Base-by-base conservation (phyloP, 2,113 vertebrate species). In the Uropsilus gracilis region DNA sequence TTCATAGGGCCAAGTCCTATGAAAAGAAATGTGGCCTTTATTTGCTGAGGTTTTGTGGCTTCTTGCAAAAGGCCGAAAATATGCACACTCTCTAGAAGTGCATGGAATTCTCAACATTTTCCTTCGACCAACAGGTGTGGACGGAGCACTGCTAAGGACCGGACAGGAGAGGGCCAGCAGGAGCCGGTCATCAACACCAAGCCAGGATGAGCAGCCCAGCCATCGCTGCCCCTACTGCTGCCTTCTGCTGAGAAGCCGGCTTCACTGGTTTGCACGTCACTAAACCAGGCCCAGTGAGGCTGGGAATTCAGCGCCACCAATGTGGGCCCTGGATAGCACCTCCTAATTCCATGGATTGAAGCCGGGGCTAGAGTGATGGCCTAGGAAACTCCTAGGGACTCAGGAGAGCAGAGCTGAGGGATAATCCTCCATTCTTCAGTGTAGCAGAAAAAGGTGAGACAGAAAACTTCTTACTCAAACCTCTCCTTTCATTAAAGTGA, bases 121-220 rank as follows among this genome's bases (percentile, higher is more conserved):
- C 50, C 75, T 28, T 75, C 48, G 50, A 26, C 78, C 37, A 63
- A 44, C 39, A 34, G 42, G 90, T 0, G 0, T 37, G 30, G 32
- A 46, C 30, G 11, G 39, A 48, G 82, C 3, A 63, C 7, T 14
- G 18, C 1, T 11, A 18, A 6, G 26, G 46, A 28, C 37, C 0
- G 0, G 69, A 34, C 22, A 24, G 24, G 13, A 61, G 57, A 5
- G 37, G 50, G 12, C n/a, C n/a, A n/a, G n/a, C 88, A 78, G 24
- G n/a, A 26, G 17, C 5, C 0, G 44, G 87, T 63, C 26, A 34
- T 11, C 39, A 30, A 50, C 4, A 63, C 9, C 64, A 73, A 73
- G 42, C 42, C 10, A 0, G 46, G 6, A 10, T 39, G 61, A 64
- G 48, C 2, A 1, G 13, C 26, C 11, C 6, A 39, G 34, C 1